Conservation (phyloP, 2,888 invertebrate genomes). For the Muschampia plurimacula region DNA sequence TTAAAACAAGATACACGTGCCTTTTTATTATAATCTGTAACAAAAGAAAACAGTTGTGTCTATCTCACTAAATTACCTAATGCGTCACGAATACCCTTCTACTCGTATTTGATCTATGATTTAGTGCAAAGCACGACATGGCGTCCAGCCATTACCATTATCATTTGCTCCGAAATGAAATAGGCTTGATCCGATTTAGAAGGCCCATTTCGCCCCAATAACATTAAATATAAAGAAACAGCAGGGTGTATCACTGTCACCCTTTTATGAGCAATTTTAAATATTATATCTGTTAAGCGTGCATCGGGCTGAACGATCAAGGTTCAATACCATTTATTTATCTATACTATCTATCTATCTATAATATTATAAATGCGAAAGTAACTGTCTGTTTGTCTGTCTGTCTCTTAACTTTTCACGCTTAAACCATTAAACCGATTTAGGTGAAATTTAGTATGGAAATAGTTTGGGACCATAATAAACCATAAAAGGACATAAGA, state of each 20-base stretch:
- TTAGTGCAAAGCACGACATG: slow-evolving; percentile 75
- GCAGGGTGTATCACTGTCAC: slow-evolving; percentile 80
- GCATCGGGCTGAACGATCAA: not conserved
- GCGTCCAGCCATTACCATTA: slow-evolving; percentile 77
- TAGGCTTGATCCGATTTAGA: slow-evolving; percentile 70
- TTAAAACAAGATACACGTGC: not conserved
- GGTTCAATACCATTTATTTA: slow-evolving; percentile 16
- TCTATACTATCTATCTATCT: too few species aligned
- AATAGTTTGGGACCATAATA: too few species aligned
- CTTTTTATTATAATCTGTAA: slow-evolving; percentile 12
- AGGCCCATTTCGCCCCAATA: slow-evolving; percentile 76
- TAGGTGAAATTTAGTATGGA: too few species aligned
- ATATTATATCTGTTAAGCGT: slow-evolving; percentile 5
- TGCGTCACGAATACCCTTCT: slow-evolving; percentile 40
- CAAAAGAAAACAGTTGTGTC: slow-evolving; percentile 32
- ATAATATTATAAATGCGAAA: too few species aligned
- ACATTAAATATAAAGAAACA: slow-evolving; percentile 81
- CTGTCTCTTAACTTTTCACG: too few species aligned
- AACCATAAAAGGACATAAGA: too few species aligned
- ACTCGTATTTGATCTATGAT: slow-evolving; percentile 46
- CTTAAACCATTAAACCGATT: too few species aligned
- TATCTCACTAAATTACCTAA: slow-evolving; percentile 34
- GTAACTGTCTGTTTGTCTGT: too few species aligned
- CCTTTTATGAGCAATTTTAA: slow-evolving; percentile 61
- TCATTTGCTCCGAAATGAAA: slow-evolving; percentile 81